phyloP scores from a whole-genome alignment of 2,797 vertebrate species.

The Tympanoctomys barrerae region DNA sequence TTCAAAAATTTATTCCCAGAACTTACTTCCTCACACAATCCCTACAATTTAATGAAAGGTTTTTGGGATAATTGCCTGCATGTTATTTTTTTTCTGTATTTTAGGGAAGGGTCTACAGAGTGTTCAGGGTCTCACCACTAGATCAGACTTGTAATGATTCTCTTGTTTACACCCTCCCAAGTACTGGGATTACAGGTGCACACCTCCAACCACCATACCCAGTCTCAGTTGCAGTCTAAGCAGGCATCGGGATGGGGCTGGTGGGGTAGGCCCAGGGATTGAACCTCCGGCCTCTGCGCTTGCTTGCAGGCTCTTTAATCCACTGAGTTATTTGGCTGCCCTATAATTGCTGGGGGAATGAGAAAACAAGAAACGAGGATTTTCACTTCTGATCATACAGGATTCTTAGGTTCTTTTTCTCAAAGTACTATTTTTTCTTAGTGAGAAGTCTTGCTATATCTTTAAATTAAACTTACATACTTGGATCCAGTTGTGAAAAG shows the following conservation, averaged over 20 bases:
- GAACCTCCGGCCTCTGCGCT: too few relatives aligned
- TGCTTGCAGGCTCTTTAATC: too few relatives aligned
- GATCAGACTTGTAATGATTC: too few relatives aligned
- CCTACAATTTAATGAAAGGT: conserved; percentile 29
- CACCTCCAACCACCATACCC: too few relatives aligned
- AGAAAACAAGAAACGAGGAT: background rate
- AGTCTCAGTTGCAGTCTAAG: too few relatives aligned
- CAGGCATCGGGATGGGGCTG: too few relatives aligned
- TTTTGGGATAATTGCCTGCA: conserved; percentile 37
- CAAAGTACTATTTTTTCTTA: background rate
- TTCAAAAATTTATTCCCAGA: conserved; percentile 10
- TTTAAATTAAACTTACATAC: background rate
- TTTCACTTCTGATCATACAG: conserved; percentile 9
- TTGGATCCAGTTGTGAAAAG: conserved; percentile 12
- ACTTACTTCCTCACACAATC: conserved; percentile 33
- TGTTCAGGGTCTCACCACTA: too few relatives aligned
- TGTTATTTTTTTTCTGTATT: background rate
- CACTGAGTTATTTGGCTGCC: too few relatives aligned
- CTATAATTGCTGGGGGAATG: background rate
- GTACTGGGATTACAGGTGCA: too few relatives aligned
- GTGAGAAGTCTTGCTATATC: background rate
- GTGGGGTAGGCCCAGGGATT: too few relatives aligned
- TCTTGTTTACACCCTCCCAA: too few relatives aligned
- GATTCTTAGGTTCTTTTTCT: background rate
- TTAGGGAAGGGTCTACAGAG: too few relatives aligned